Percentiles rank a stretch among this genome's conserved stretches.
phyloP scores from a whole-genome alignment of 2,797 vertebrate genomes.

The Sciurus carolinensis region DNA sequence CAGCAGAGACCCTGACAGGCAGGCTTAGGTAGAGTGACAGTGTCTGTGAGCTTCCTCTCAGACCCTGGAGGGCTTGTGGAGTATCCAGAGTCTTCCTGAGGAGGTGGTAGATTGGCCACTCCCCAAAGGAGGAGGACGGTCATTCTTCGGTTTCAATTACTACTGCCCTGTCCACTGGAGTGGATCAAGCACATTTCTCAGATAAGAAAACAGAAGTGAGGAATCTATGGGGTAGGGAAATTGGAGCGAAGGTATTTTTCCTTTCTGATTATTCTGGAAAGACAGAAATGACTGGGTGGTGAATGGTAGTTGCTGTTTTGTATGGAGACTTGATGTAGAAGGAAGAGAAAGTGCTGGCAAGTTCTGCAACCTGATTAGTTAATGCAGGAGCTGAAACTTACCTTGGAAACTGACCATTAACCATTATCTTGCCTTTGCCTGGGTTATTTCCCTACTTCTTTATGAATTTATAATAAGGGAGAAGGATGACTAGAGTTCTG shows the following conservation, averaged over 20 bases:
- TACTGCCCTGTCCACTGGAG: not conserved
- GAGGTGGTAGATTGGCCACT: not conserved
- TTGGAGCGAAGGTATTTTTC: not conserved
- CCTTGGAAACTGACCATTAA: not conserved
- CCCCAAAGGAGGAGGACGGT: not conserved
- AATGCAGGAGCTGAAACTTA: not conserved
- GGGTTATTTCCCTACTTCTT: not conserved
- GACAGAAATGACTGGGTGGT: not conserved
- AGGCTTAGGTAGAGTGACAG: constrained; percentile 1
- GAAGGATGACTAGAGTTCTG: not conserved
- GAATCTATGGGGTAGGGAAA: not conserved
- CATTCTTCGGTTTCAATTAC: not conserved
- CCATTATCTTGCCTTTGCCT: not conserved
- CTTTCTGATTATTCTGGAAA: constrained; percentile 32
- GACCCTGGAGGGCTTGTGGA: not conserved
- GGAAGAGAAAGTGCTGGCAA: not conserved
- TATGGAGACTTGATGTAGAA: not conserved
- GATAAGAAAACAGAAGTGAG: not conserved
- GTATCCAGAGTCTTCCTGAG: not conserved
- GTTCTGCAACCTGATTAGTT: not conserved
- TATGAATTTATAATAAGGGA: not conserved
- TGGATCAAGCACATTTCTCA: not conserved
- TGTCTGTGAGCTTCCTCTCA: not conserved
- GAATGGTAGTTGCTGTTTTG: not conserved
- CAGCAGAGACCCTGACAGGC: not conserved